A percentile compares a stretch with the other conserved stretches of the same genome.
Evolutionary conservation across 2,113 vertebrate genomes (phyloP).

Genomic region (Phoenicopterus ruber): DNA sequence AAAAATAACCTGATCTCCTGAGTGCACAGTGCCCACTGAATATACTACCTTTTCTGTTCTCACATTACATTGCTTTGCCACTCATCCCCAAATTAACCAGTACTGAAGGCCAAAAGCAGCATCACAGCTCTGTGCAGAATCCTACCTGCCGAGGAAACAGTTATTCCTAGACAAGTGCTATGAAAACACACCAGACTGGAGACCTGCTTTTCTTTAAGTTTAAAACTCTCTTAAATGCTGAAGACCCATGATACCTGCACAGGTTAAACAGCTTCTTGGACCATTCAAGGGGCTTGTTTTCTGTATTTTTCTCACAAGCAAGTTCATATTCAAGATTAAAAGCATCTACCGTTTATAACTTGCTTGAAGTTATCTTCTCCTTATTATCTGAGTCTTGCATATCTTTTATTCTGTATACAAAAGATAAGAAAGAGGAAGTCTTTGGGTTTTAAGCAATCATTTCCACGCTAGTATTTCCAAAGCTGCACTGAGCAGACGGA

Average conservation of each 20-base stretch:
- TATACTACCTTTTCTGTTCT: not conserved
- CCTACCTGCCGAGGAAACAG: not conserved
- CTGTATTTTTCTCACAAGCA: not conserved
- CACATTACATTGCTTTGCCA: not conserved
- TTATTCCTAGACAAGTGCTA: not conserved
- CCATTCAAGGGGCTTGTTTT: not conserved
- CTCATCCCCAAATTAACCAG: not conserved
- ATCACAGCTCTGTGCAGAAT: not conserved
- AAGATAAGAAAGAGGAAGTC: not conserved
- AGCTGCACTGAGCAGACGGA: not conserved
- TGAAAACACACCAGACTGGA: not conserved
- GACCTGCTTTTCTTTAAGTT: not conserved
- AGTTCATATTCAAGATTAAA: not conserved
- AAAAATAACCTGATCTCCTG: not conserved
- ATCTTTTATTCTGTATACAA: not conserved
- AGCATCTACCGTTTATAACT: not conserved
- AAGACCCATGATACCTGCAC: not conserved
- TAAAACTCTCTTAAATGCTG: not conserved
- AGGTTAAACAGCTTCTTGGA: not conserved
- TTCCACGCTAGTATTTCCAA: not conserved
- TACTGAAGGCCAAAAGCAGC: not conserved
- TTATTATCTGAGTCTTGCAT: not conserved
- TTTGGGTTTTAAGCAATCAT: not conserved
- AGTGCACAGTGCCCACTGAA: not conserved
- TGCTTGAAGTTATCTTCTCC: not conserved